Evolutionary conservation across 2,888 invertebrate species (phyloP).

Genomic region (Exephanes ischioxanthus): DNA sequence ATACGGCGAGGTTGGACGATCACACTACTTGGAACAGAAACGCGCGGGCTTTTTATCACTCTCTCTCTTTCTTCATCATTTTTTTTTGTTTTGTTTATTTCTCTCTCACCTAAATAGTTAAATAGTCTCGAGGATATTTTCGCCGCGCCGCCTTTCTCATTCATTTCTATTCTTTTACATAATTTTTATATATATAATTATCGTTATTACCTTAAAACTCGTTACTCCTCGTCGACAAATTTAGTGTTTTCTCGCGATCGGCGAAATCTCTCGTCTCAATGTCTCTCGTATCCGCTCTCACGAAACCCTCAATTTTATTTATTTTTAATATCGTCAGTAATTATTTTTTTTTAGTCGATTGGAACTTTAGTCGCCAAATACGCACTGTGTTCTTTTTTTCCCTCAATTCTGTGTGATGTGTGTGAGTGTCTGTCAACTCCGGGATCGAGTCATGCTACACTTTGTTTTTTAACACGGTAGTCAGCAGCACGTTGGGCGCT

Average conservation of each 20-base stretch:
- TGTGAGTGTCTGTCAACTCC: slow-evolving; percentile 61
- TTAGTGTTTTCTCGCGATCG: slow-evolving; percentile 47
- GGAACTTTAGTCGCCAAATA: slow-evolving; percentile 60
- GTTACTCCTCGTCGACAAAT: slow-evolving; percentile 56
- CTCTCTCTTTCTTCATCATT: slow-evolving; percentile 38
- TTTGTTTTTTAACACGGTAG: slow-evolving; percentile 35
- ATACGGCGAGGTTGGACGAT: slow-evolving; percentile 67
- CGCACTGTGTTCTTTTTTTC: slow-evolving; percentile 49
- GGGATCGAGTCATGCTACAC: slow-evolving; percentile 55
- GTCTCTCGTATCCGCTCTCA: slow-evolving; percentile 36
- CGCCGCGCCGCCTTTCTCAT: slow-evolving; percentile 47
- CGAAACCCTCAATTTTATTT: slow-evolving; percentile 58
- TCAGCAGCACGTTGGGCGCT: slow-evolving; percentile 50
- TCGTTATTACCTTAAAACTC: slow-evolving; percentile 62
- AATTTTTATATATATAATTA: slow-evolving; percentile 59
- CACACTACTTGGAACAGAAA: slow-evolving; percentile 65
- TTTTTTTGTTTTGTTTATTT: slow-evolving; percentile 43
- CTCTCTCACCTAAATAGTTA: slow-evolving; percentile 64
- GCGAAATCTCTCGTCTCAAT: slow-evolving; percentile 34
- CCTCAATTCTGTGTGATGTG: slow-evolving; percentile 27
- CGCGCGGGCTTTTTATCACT: slow-evolving; percentile 64
- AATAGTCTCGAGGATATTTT: slow-evolving; percentile 67
- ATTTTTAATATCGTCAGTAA: slow-evolving; percentile 36
- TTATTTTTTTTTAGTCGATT: slow-evolving; percentile 39
- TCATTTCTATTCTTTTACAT: slow-evolving; percentile 68